Evolutionary conservation across 2,797 vertebrate species (phyloP).

Genomic region (Sciurus carolinensis): DNA sequence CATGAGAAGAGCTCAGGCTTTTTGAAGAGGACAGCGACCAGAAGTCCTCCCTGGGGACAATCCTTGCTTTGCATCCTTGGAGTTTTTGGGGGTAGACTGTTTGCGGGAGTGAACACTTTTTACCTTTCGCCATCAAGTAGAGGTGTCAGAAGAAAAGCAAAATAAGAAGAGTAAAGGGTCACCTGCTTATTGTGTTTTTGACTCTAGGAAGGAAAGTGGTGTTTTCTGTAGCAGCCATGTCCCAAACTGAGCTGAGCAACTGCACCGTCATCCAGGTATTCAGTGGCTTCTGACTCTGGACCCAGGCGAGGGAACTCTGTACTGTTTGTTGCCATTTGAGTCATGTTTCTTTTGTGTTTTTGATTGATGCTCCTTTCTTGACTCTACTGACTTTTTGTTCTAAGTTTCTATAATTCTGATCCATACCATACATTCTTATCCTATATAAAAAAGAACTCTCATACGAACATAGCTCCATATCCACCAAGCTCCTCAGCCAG

Average conservation of each 20-base stretch:
- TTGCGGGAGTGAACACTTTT: background rate
- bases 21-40: background rate
- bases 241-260: background rate
- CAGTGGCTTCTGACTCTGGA: background rate
- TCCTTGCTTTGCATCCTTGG: background rate
- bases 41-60: background rate
- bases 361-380: background rate
- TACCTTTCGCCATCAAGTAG: background rate
- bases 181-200: background rate
- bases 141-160: background rate
- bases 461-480: too few species aligned
- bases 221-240: background rate
- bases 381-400: background rate
- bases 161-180: background rate
- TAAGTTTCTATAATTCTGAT: constrained; percentile 30
- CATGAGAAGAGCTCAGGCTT: background rate
- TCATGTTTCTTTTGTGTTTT: background rate
- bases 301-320: background rate
- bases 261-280: background rate
- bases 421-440: background rate
- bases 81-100: background rate
- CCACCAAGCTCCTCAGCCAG: too few species aligned
- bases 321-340: background rate
- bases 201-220: background rate
- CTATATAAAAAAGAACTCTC: background rate